Evolutionary conservation across 1,140 invertebrate species (phyloP), one percentile per base, ranked within the genome.

Genomic region (Paraescarpia echinospica): DNA sequence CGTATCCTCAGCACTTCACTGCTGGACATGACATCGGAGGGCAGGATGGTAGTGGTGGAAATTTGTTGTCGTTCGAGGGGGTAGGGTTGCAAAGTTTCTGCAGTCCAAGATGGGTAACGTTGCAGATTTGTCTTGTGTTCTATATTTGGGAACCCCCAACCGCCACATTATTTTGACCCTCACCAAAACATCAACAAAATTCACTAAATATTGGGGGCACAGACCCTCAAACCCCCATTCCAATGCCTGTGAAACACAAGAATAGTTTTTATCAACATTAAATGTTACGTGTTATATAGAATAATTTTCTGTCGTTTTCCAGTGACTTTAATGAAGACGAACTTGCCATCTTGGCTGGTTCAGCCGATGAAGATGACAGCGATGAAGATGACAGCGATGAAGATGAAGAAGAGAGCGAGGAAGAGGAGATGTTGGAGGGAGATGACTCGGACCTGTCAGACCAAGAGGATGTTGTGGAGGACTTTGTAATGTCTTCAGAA

Each of bases 251-350:
- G 41, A 41, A 41, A 41, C 41, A 41, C 41, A 41, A 12, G 41
- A 41, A 41, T 41, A 41, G 41, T 41, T 41, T 41, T 41, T 12
- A 41, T 12, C 4, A 6, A 41, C 41, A 41, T 41, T 4, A 41
- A 41, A 41, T 41, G 41, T 12, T 12, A 41, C 4, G 59, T 27
- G 22, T 33, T 8, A 59, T 77, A 51, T 51, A 4, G 33, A 59
- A 12, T 41, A 6, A 91, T 89, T 48, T 89, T n/a, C 91, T 90
- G 93, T 41, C 35, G 33, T 90, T 41, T 93, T 94, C 90, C 93
- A 95, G 95, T 93, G 95, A 95, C 90, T 95, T 95, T 94, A 95
- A 95, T 91, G 94, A 94, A 93, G 95, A 95, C 93, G 95, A 95
- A 88, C 92, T 95, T 34, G 95, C 95, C 92, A 93, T 94, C 59